Base-by-base conservation (phyloP, 2,888 invertebrate species). In the Agonopterix subpropinquella region DNA sequence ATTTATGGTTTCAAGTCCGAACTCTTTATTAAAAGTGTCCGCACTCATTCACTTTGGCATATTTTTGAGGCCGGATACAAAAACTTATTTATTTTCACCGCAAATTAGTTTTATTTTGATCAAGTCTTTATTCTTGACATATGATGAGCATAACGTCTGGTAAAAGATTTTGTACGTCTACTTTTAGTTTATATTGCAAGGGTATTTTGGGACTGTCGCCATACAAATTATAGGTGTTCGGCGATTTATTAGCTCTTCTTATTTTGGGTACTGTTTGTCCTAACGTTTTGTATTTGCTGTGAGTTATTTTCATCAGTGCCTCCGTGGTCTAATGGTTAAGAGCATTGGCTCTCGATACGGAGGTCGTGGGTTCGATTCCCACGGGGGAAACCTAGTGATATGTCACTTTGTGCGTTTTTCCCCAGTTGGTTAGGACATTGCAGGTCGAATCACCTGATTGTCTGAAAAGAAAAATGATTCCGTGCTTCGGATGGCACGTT, bases 121-220 rank as follows among this genome's bases (percentile, higher is more conserved):
- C 50, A 43, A 42, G 44, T 53, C 51, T 58, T 60, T 55, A 53
- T 50, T 48, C 59, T 62, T 70, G 71, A 73, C 70, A 73, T 67
- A 73, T 61, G 61, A 61, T 52, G 53, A 58, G 61, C 59, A 43
- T 42, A 39, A 43, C 53, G 53, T 53, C 51, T 53, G 55, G 56
- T 58, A 56, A 58, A 56, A 57, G 52, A 58, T 61, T 56, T 57
- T 44, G 55, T 56, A 54, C 4, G 4, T 54, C 52, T 58, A 43
- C 28, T 61, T 65, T 67, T 53, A 59, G 61, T 66, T 64, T 65
- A 28, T 28, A 64, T 60, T 59, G 56, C 48, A 39, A 51, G 37
- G 47, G 49, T 70, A 70, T 72, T 70, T 63, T 58, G 47, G 62
- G 64, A 63, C 47, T 49, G 48, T 51, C 58, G 59, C 53, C 48